These are phyloP conservation scores for Echinops telfairi DNA, from an alignment of 2,113 vertebrate species.

Conservation along the genomic window DNA sequence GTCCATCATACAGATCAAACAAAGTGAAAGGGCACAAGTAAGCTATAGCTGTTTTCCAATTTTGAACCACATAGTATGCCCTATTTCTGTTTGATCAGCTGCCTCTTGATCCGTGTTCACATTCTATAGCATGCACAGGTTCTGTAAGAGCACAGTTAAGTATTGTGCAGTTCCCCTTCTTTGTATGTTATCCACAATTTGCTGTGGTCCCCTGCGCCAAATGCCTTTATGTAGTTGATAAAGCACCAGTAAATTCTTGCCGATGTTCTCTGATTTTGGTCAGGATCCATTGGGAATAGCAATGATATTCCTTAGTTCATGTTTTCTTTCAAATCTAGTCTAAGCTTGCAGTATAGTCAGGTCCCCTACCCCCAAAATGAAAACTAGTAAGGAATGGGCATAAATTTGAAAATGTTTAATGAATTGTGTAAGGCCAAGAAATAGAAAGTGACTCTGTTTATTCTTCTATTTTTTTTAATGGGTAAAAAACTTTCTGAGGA, in stretches of 20 bases:
- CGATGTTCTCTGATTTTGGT: not conserved
- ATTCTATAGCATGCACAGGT: not conserved
- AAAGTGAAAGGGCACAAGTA: not conserved
- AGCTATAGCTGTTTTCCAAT: not conserved
- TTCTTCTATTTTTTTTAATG: conserved; percentile 32
- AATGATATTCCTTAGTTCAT: not conserved
- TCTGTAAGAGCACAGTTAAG: not conserved
- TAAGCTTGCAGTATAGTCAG: not conserved
- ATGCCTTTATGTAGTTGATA: not conserved
- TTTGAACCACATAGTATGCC: not conserved
- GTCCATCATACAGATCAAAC: not conserved
- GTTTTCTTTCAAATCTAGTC: not conserved
- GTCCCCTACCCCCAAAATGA: conserved; percentile 10
- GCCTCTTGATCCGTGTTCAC: not conserved
- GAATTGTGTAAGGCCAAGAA: not conserved
- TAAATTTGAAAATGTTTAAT: conserved; percentile 43
- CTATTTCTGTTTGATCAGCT: not conserved
- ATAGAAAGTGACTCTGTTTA: not conserved
- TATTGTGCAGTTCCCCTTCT: not conserved
- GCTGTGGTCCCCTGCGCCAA: not conserved
- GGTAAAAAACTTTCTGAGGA: conserved; percentile 34
- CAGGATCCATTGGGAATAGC: not conserved
- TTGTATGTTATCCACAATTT: not conserved
- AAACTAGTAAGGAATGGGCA: not conserved
- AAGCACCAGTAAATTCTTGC: not conserved